These are phyloP conservation scores for Petrosia ficiformis DNA, from an alignment of 37 sponge, comb jelly and placozoan species.

Conservation along the genomic window DNA sequence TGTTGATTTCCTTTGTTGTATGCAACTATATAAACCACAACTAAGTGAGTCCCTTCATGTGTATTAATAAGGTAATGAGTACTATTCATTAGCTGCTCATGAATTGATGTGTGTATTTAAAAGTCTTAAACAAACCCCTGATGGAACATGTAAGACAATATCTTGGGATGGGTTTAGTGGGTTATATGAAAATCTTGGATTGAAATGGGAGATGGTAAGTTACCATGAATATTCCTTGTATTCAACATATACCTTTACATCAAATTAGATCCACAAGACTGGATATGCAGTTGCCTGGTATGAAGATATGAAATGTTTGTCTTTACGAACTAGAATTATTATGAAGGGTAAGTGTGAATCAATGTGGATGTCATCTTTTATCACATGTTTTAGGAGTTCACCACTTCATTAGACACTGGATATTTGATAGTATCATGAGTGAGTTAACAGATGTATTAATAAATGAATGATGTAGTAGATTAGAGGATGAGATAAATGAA, in stretches of 20 bases:
- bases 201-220: conserved; percentile 63
- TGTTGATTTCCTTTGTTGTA: conserved; percentile 64
- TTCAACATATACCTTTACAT: not conserved
- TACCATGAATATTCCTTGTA: not conserved
- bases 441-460: no score
- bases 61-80: not conserved
- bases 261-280: not conserved
- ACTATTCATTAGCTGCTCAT: conserved; percentile 45
- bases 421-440: conserved; percentile 1
- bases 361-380: not conserved
- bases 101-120: conserved; percentile 79
- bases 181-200: conserved; percentile 61
- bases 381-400: not conserved
- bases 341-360: not conserved
- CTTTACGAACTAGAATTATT: not conserved
- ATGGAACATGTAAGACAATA: conserved; percentile 1
- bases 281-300: not conserved
- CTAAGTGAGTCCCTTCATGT: conserved; percentile 33
- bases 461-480: no score
- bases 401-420: not conserved
- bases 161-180: conserved; percentile 53
- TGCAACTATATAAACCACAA: conserved; percentile 55
- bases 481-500: no score
- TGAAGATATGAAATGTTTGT: not conserved
- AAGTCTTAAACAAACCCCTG: conserved; percentile 30